These are phyloP conservation scores for Protodeltote pygarga DNA, from an alignment of 2,888 invertebrate genomes.

Conservation along the genomic window DNA sequence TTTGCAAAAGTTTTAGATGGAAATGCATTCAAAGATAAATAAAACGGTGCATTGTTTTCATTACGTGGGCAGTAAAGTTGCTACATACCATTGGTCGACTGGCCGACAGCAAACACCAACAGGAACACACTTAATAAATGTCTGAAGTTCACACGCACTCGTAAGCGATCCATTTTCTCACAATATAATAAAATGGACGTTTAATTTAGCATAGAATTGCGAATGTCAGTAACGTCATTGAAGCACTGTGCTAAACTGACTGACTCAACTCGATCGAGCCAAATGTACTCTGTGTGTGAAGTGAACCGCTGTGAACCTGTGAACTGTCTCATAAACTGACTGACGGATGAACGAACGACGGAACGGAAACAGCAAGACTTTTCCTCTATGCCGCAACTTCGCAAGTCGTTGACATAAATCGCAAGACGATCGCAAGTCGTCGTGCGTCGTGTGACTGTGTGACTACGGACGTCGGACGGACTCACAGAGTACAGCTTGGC, in stretches of 20 bases:
- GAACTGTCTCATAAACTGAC: no score
- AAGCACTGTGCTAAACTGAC: conserved; percentile 34
- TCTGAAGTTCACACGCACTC: conserved; percentile 58
- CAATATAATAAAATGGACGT: conserved; percentile 44
- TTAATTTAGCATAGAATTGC: conserved; percentile 36
- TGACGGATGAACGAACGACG: no score
- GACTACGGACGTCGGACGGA: no score
- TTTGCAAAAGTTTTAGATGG: conserved; percentile 25
- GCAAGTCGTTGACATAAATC: no score
- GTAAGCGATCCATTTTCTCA: conserved; percentile 60
- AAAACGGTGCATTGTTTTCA: conserved; percentile 41
- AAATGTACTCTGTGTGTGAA: background rate
- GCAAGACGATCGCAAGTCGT: no score
- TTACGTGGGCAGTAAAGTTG: conserved; percentile 42
- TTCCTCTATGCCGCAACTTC: no score
- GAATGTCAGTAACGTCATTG: conserved; percentile 54
- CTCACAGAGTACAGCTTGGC: no score
- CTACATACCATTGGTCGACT: conserved; percentile 56
- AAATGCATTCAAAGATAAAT: conserved; percentile 22
- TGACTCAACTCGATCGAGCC: background rate
- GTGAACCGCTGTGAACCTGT: no score
- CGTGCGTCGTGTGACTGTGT: no score
- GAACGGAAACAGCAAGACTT: no score
- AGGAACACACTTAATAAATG: conserved; percentile 48
- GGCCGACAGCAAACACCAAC: conserved; percentile 48